Conservation (phyloP, 2,888 invertebrate species). For the Andricus curvator region DNA sequence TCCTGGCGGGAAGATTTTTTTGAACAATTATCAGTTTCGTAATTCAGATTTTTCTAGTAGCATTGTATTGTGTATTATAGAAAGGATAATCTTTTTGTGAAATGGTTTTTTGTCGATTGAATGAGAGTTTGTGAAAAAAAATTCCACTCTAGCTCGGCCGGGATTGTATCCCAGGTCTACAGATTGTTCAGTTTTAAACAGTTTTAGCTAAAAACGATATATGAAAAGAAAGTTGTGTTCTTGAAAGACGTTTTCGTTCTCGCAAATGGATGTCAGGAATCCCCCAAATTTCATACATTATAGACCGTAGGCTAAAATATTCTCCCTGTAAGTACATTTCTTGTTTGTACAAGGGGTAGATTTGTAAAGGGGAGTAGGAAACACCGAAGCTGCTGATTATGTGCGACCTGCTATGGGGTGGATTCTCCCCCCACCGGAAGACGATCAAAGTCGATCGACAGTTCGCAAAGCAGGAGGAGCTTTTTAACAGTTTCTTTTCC, state of each 20-base stretch:
- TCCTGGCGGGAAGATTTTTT: background rate
- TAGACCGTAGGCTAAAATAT: slow-evolving; percentile 22
- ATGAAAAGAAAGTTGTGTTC: slow-evolving; percentile 12
- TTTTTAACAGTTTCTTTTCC: slow-evolving; percentile 63
- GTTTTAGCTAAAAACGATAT: background rate
- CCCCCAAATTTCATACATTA: slow-evolving; percentile 30
- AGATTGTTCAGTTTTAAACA: too few species aligned
- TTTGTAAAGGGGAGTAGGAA: slow-evolving; percentile 33
- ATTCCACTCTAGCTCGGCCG: too few species aligned
- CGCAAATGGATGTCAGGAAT: slow-evolving; percentile 42
- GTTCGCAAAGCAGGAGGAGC: slow-evolving; percentile 50
- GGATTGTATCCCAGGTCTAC: too few species aligned
- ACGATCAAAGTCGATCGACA: slow-evolving; percentile 61
- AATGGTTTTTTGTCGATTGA: too few species aligned
- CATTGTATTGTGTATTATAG: too few species aligned
- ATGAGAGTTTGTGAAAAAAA: too few species aligned
- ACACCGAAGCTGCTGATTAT: slow-evolving; percentile 39
- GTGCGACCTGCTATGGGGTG: slow-evolving; percentile 20
- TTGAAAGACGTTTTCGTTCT: slow-evolving; percentile 43
- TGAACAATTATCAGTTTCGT: background rate
- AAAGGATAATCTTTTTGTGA: too few species aligned
- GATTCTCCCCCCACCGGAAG: slow-evolving; percentile 44
- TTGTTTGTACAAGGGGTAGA: slow-evolving; percentile 41
- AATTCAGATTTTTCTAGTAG: background rate
- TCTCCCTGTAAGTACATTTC: slow-evolving; percentile 31